These are phyloP conservation scores for Nemopilema nomurai DNA, from an alignment of 30 jellyfish, hydroid and myxozoan species.

Conservation along the genomic window DNA sequence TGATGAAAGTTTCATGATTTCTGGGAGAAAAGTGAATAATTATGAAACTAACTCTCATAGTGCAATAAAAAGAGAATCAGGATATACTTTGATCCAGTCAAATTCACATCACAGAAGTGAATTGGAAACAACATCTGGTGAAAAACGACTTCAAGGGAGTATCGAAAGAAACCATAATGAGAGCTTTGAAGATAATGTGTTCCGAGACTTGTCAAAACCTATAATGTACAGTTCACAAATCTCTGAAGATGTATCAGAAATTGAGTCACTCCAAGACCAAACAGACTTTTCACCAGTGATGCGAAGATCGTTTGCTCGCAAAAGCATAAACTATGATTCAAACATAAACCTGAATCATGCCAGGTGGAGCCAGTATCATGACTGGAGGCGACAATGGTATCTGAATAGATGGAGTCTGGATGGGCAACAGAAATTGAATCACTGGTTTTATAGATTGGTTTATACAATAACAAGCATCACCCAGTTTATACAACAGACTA, in stretches of 20 bases:
- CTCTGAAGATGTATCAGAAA: slow-evolving; percentile 24
- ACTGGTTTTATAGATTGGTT: slow-evolving; percentile 15
- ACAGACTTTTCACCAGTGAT: not conserved
- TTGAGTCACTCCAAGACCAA: slow-evolving; percentile 5
- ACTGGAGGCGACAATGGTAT: slow-evolving; percentile 72
- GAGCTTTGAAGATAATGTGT: slow-evolving; percentile 39
- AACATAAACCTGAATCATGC: slow-evolving; percentile 50
- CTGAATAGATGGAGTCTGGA: slow-evolving; percentile 44
- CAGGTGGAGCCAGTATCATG: slow-evolving; percentile 56
- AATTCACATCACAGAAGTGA: not conserved
- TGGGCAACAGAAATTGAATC: not conserved
- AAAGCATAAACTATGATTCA: not conserved
- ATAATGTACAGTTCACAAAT: slow-evolving; percentile 15
- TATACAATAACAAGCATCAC: not conserved
- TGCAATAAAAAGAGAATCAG: not conserved
- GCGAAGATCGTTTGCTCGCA: slow-evolving; percentile 15
- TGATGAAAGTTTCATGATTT: not conserved
- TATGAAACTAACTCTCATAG: not conserved
- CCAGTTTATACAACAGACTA: slow-evolving; percentile 6
- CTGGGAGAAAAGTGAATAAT: not conserved
- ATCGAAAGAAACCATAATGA: not conserved
- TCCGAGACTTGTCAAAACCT: slow-evolving; percentile 54
- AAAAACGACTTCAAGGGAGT: not conserved
- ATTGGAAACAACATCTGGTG: not conserved
- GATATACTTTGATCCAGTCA: slow-evolving; percentile 1